These are phyloP conservation scores for Irena cyanogastra DNA, from an alignment of 2,113 vertebrate genomes.

Conservation along the genomic window DNA sequence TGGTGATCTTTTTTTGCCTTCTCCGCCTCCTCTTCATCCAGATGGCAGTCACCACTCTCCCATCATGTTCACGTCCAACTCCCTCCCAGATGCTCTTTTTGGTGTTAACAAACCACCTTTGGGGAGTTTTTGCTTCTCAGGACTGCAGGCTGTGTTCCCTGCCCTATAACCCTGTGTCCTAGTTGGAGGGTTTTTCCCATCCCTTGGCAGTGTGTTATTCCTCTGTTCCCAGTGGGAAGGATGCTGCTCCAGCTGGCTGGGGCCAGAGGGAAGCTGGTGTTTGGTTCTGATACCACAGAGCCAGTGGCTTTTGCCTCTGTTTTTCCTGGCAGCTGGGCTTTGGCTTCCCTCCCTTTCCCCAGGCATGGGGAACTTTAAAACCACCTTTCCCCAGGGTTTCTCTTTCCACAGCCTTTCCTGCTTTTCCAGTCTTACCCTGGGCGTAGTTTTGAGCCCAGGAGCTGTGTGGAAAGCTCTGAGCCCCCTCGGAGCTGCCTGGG, in stretches of 20 bases:
- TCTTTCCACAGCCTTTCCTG: background rate
- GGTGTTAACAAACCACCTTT: accelerated
- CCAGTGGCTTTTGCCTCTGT: background rate
- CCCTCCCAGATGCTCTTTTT: background rate
- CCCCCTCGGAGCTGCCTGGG: background rate
- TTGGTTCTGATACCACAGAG: background rate
- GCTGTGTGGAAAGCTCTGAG: background rate
- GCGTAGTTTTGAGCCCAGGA: accelerated
- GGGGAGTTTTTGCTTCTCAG: background rate
- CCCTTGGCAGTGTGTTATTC: background rate
- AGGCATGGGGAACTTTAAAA: background rate
- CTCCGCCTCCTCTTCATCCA: accelerated
- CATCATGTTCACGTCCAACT: accelerated
- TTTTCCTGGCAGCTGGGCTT: background rate
- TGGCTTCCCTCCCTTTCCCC: background rate
- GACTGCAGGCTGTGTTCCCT: background rate
- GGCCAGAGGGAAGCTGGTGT: background rate
- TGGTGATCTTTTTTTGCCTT: slow-evolving; percentile 74
- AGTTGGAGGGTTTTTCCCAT: background rate
- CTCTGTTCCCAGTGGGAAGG: background rate
- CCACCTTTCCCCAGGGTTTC: background rate
- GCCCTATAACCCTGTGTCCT: background rate
- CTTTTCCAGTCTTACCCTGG: background rate
- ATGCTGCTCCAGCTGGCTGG: accelerated
- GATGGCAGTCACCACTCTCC: background rate